Base-by-base conservation (phyloP, 2,797 vertebrate genomes). In the Prunella strophiata region DNA sequence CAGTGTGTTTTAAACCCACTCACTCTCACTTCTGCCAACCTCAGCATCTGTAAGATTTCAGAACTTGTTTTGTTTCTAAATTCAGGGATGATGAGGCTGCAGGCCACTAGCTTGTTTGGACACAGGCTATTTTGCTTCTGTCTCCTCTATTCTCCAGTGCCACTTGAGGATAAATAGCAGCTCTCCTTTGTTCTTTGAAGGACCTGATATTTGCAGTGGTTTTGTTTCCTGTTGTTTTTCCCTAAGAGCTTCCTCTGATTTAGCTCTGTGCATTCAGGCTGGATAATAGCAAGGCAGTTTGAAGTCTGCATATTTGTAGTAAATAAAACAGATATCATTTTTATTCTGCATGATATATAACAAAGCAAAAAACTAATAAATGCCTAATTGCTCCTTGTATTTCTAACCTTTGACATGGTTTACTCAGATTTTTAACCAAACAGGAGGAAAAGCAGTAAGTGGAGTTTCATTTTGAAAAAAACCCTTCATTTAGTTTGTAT, bases 301-400 rank as follows among this genome's bases (percentile, higher is more conserved):
- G 58, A 93, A 88, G 22, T 62, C 52, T 76, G 63, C 51, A 48
- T 84, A 79, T 76, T 91, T 88, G 63, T 62, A 73, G 36, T 73
- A 90, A 91, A 86, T 66, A 91, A 93, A 90, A 30, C n/a, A 72
- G 36, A 47, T 91, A 72, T 55, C 21, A 70, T 75, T 47, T 40
- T 93, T 38, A 42, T 84, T 91, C 43, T 93, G 43, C 21, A 52
- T 42, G 75, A 76, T 66, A 42, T 40, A 16, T 38, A 48, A 78
- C 29, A 88, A 84, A 82, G 12, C 9, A 74, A 52, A 70, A 52
- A 84, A 42, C 45, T 67, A 90, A 67, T 79, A 85, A 73, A 74
- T 85, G 27, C 27, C 20, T 79, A 92, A 85, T 63, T 52, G 34
- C n/a, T 94, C 66, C 36, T 87, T 87, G 45, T 62, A 17, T 81